Evolutionary conservation across 1,140 invertebrate species (phyloP), one percentile per base, ranked within the genome.

Genomic region (Teleogryllus occipitalis): DNA sequence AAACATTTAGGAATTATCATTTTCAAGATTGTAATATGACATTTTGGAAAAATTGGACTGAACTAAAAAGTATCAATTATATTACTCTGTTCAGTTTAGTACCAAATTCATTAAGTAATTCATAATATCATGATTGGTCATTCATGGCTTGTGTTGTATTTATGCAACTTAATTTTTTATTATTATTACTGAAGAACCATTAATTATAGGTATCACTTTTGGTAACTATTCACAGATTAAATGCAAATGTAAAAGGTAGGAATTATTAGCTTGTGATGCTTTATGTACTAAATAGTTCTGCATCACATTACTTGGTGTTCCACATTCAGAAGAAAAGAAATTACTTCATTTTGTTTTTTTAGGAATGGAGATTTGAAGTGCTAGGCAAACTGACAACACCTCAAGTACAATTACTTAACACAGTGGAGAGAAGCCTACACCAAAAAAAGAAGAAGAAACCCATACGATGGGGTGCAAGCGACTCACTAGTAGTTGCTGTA

Each of bases 351-450:
- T 21, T 76, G 47, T 74, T 78, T 80, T 85, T 87, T 79, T 76
- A 92, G 90, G 86, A 89, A 46, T 92, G 90, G 90, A 85, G 90
- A 77, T 81, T 85, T 47, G 83, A 88, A n/a, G 82, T 85, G 10
- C 82, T 90, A 18, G 87, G 88, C 8, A 80, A 80, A 76, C 83
- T 87, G 18, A 81, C 86, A 48, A 86, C 84, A 46, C 83, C 84
- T 77, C 85, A 86, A 21, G 86, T 90, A 21, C 81, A 85, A 10
- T 82, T 92, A 74, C 83, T 92, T 74, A 91, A 89, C 80, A 82
- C 83, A 77, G 87, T 90, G 49, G 91, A 92, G 83, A 83, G 84
- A 7, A 84, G 84, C 8, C 84, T 87, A 74, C 86, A 85, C 79
- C 49, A 82, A 0, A 82, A 83, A 10, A 79, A 82, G 81, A 79